These are phyloP conservation scores for Avahi laniger DNA, from an alignment of 2,797 vertebrate genomes.

Conservation along the genomic window DNA sequence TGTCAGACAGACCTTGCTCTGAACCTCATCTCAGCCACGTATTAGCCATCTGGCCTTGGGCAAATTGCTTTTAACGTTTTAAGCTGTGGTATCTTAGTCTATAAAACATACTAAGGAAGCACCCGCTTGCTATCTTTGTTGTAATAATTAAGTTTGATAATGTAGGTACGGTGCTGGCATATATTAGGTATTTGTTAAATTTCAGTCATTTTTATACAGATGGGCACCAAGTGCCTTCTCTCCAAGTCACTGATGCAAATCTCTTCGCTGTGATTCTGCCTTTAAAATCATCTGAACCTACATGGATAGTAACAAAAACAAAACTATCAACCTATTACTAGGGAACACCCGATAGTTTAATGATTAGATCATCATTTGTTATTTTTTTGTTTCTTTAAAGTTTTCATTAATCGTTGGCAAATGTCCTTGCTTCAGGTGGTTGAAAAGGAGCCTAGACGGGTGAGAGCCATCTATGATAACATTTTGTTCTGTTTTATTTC, in stretches of 20 bases:
- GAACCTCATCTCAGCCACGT: background rate
- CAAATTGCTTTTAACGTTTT: slow-evolving; percentile 37
- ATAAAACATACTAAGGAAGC: slow-evolving; percentile 9
- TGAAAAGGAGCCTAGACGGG: background rate
- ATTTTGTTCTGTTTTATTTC: background rate
- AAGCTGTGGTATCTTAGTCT: background rate
- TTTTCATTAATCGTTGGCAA: background rate
- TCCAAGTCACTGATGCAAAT: background rate
- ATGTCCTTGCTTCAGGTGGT: background rate
- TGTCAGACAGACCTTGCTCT: background rate
- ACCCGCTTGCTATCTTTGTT: background rate
- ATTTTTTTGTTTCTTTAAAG: background rate
- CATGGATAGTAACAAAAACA: background rate
- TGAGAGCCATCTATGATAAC: background rate
- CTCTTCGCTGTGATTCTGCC: background rate
- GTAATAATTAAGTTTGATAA: slow-evolving; percentile 13
- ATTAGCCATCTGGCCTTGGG: background rate
- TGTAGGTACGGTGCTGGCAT: background rate
- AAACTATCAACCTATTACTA: background rate
- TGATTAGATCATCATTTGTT: background rate
- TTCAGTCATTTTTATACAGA: background rate
- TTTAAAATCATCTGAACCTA: background rate
- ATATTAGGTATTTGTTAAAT: background rate
- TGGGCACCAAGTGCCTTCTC: background rate
- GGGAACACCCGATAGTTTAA: background rate